Percentiles rank a stretch among this genome's conserved stretches.
phyloP scores from a whole-genome alignment of 2,797 vertebrate genomes.

The Rhabdophis nuchalis region DNA sequence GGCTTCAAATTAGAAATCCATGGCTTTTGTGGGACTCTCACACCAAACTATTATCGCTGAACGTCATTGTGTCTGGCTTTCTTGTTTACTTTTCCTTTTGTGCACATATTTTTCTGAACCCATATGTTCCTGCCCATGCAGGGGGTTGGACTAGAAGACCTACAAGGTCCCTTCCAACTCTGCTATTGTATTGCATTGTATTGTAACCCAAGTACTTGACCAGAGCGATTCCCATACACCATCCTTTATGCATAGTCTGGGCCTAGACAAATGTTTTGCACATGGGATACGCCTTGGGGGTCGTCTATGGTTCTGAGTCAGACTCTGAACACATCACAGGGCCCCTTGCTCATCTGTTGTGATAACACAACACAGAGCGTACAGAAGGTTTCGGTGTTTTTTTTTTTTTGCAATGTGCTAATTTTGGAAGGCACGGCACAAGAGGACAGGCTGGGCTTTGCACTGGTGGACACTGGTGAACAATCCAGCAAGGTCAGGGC shows the following conservation, averaged over 20 bases:
- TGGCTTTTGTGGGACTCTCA: conserved; percentile 51
- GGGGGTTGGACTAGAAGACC: too few relatives aligned
- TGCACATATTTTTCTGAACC: neutral
- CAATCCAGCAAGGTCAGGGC: neutral
- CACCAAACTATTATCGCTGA: conserved; percentile 40
- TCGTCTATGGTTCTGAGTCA: neutral
- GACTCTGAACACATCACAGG: neutral
- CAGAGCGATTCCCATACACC: neutral
- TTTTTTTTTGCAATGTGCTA: neutral
- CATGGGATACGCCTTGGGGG: too few relatives aligned
- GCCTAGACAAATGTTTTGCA: too few relatives aligned
- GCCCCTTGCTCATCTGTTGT: too few relatives aligned
- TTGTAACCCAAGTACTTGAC: neutral
- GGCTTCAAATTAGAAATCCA: conserved; percentile 74
- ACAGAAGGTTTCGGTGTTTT: neutral
- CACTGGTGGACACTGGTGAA: neutral
- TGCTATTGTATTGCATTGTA: too few relatives aligned
- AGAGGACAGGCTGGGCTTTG: neutral
- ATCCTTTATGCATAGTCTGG: too few relatives aligned
- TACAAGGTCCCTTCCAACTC: too few relatives aligned
- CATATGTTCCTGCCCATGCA: too few relatives aligned
- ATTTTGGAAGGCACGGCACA: too few relatives aligned
- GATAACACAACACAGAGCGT: too few relatives aligned
- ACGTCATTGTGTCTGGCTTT: conserved; percentile 28
- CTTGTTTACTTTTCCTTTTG: conserved; percentile 19